Evolutionary conservation across 2,113 vertebrate genomes (phyloP).

Genomic region (Halcyon malimbica): DNA sequence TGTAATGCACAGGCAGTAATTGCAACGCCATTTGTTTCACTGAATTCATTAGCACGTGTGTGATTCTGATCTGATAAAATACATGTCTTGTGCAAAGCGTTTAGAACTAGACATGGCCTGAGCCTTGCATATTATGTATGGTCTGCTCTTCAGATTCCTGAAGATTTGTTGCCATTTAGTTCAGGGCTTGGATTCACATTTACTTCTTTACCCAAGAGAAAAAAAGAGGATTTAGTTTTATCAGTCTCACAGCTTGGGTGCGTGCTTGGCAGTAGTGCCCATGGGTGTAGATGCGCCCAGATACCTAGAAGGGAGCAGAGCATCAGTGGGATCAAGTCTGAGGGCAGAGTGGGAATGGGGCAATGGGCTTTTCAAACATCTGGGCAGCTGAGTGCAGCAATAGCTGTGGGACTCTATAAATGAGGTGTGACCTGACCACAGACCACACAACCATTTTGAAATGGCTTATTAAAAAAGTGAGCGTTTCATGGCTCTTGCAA

Average conservation of each 20-base stretch:
- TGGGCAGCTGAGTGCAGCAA: neutral
- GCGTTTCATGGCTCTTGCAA: rapidly evolving
- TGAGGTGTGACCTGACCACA: neutral
- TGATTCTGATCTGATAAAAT: neutral
- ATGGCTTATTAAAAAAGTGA: neutral
- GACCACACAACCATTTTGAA: neutral
- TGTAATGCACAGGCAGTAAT: neutral
- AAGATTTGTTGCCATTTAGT: neutral
- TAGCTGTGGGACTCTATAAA: neutral
- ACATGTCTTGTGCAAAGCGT: neutral
- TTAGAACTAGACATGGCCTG: neutral
- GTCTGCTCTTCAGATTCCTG: neutral
- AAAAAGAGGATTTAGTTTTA: neutral
- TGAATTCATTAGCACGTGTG: neutral
- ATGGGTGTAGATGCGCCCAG: neutral
- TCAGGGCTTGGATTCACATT: neutral
- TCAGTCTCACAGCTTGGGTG: neutral
- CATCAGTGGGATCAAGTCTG: neutral
- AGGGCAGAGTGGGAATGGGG: neutral
- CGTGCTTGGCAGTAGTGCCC: neutral
- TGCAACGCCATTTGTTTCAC: constrained; percentile 6
- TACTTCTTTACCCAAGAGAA: neutral
- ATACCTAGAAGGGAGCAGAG: neutral
- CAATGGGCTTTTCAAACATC: neutral
- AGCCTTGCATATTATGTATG: neutral